These are phyloP conservation scores for Danio aesculapii DNA, from an alignment of 2,797 vertebrate species.

Conservation along the genomic window DNA sequence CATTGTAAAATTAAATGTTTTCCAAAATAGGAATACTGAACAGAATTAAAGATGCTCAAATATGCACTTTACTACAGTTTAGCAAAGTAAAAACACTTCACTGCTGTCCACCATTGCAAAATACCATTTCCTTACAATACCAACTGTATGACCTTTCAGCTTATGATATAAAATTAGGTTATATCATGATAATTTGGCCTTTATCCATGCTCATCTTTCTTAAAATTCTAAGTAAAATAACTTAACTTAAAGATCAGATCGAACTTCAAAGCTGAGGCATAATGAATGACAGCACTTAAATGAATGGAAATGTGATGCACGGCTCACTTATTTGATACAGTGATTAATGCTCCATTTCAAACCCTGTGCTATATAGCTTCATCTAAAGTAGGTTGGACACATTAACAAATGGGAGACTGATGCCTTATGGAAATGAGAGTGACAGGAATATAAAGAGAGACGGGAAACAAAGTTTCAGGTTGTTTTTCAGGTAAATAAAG, in stretches of 20 bases:
- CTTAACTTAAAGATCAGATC: slow-evolving; percentile 28
- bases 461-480: not conserved
- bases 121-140: not conserved
- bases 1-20: too few species aligned
- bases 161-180: not conserved
- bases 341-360: slow-evolving; percentile 36
- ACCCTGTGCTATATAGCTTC: not conserved
- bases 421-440: not conserved
- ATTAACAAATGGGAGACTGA: slow-evolving; percentile 3
- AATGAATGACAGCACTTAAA: slow-evolving; percentile 20
- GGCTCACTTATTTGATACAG: not conserved
- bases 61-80: too few species aligned
- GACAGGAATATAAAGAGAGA: slow-evolving; percentile 4
- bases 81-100: too few species aligned
- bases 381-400: slow-evolving; percentile 9
- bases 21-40: too few species aligned
- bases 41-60: too few species aligned
- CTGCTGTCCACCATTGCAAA: too few species aligned
- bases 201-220: not conserved
- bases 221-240: not conserved
- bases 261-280: not conserved
- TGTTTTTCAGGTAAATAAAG: slow-evolving; percentile 25
- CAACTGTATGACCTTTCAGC: not conserved
- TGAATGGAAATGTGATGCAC: slow-evolving; percentile 21
- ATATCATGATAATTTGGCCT: not conserved